Base-by-base conservation (phyloP, 2,113 vertebrate species). In the Pelmatolapia mariae region DNA sequence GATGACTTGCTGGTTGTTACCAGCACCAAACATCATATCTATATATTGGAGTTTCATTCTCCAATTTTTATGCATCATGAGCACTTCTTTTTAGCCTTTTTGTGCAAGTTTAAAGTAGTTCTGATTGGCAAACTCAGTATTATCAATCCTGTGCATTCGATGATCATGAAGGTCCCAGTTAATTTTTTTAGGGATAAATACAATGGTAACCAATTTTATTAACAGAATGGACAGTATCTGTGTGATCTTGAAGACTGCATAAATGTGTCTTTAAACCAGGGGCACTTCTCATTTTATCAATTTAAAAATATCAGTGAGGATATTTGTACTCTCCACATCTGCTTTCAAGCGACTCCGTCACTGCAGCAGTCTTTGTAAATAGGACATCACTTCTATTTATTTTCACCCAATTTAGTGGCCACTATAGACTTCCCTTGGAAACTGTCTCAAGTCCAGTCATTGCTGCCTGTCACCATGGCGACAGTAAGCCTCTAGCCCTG, bases 341-440 rank as follows among this genome's bases (percentile, higher is more conserved):
- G 18, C 63, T 45, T 90, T 61, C 59, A 15, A 36, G 83, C 63
- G 91, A 88, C 81, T 83, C 24, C 24, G 76, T 91, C 81, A 52
- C 24, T 52, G 73, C 80, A 61, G 24, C 71, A 40, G 66, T 87
- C 82, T 79, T 91, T 26, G 82, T 90, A 95, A 95, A 94, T 90
- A 95, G 90, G 92, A 94, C 88, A 96, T 93, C 86, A 86, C 53
- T 83, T 87, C 84, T 89, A 89, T 94, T 95, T 92, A 95, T 94
- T 96, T 93, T 93, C 86, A 90, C 86, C 89, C 87, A 93, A 90
- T 94, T 91, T 91, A 92, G 22, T 86, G 73, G 80, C 84, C 93
- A 87, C 79, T 22, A 79, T 87, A 83, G 89, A 79, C 87, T 88
- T 86, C 83, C 84, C 47, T 86, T 85, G 36, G 81, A 89, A 92